Evolutionary conservation across 2,113 vertebrate species (phyloP), one percentile per base, ranked within the genome.

Genomic region (Melanerpes formicivorus): DNA sequence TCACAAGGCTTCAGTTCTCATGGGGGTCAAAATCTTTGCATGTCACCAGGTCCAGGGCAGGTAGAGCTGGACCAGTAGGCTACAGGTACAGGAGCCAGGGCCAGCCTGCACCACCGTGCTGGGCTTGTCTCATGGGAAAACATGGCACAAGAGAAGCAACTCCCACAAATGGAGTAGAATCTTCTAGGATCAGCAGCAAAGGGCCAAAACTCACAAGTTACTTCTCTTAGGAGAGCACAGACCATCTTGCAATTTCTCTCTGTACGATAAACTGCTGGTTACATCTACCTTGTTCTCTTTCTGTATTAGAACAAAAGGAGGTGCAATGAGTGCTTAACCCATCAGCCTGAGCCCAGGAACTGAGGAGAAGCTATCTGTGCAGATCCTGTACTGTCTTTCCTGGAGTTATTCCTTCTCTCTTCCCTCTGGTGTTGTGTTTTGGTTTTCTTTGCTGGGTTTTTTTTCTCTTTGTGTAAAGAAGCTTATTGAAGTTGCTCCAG

Each of bases 11-110:
- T 84, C 25, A 42, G 27, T 30, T 34, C 42, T 77, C 42, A 34
- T 13, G 12, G 30, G 19, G 12, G 1, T 30, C 32, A n/a, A 65
- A 87, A 32, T 37, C 14, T 62, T 56, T 2, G 3, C 0, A 0
- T 21, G 6, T 54, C 59, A 30, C 27, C 18, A 30, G 8, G 6
- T 8, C 25, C 23, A 40, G 14, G 6, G 25, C 11, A 70, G 2
- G n/a, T 21, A n/a, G 19, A 48, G 11, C 17, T 54, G 27, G 18
- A 32, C 21, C n/a, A 48, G 34, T 5, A 50, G 19, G 21, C 14
- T 70, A 29, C 30, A 18, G 13, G 46, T 15, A 22, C 1, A 1
- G 6, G 19, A 58, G 18, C 34, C n/a, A 23, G 32, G 52, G 55
- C 59, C 46, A 26, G 32, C 11, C 66, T 81, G 32, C n/a, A 10